A percentile compares a stretch with the other conserved stretches of the same genome.
Conservation (phyloP, 2,888 invertebrate species). For the Neoitamus cyanurus region DNA sequence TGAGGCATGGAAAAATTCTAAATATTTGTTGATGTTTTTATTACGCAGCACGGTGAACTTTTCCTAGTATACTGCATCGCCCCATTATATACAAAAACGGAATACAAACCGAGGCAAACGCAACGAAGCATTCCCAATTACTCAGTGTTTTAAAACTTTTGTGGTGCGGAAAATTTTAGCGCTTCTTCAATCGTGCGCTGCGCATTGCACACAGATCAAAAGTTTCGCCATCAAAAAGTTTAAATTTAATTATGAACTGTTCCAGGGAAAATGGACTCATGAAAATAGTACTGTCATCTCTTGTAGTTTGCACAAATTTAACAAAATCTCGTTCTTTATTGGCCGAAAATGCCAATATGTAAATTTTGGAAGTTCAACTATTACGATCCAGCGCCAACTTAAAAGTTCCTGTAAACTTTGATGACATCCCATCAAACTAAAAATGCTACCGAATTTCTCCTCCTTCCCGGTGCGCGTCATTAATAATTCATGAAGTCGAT, state of each 20-base stretch:
- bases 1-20: background rate
- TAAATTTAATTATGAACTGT: conserved; percentile 22
- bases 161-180: background rate
- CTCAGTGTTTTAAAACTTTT: background rate
- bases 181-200: background rate
- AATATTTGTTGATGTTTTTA: background rate
- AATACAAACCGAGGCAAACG: background rate
- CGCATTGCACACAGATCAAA: background rate
- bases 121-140: background rate
- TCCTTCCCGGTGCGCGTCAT: background rate
- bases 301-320: background rate
- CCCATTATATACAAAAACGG: background rate
- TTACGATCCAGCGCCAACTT: background rate
- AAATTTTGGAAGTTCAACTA: conserved; percentile 20
- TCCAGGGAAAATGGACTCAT: background rate
- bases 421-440: background rate
- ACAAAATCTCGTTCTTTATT: background rate
- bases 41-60: background rate
- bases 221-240: background rate
- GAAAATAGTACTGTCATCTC: background rate
- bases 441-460: background rate
- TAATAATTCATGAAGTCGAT: conserved; percentile 16
- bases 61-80: background rate
- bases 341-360: background rate
- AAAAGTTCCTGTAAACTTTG: conserved; percentile 4